These are phyloP conservation scores for Poeciliopsis prolifica DNA, from an alignment of 2,113 vertebrate genomes.

Conservation along the genomic window DNA sequence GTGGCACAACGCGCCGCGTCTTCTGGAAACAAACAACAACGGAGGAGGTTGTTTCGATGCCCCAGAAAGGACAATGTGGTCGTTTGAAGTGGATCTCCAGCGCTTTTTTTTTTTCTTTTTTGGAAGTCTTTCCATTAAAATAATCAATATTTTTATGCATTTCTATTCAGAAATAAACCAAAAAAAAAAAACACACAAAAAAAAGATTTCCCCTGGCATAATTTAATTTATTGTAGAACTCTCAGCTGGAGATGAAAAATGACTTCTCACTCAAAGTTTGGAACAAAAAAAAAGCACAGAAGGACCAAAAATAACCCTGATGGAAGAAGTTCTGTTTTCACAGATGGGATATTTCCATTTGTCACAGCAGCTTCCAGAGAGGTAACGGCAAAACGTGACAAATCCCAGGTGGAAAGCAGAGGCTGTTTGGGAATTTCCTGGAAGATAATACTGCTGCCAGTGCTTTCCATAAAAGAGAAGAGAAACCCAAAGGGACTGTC, in stretches of 20 bases:
- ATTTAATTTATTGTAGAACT: conserved; percentile 72
- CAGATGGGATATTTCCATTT: conserved; percentile 23
- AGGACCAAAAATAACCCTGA: conserved; percentile 32
- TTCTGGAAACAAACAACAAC: conserved; percentile 18
- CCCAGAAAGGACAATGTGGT: conserved; percentile 14
- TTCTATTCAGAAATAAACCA: conserved; percentile 20
- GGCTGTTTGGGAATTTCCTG: conserved; percentile 54
- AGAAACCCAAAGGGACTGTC: conserved; percentile 32
- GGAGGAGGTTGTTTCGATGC: conserved; percentile 18
- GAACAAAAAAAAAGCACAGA: not conserved
- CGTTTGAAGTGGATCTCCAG: conserved; percentile 38
- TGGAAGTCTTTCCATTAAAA: conserved; percentile 40
- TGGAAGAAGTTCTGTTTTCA: conserved; percentile 34
- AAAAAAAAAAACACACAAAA: no score
- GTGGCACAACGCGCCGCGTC: conserved; percentile 23
- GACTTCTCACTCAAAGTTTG: not conserved
- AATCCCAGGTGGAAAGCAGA: conserved; percentile 37
- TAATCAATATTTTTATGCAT: conserved; percentile 38
- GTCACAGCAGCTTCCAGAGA: conserved; percentile 19
- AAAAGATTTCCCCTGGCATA: conserved; percentile 45
- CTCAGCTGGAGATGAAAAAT: conserved; percentile 8
- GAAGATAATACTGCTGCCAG: conserved; percentile 42
- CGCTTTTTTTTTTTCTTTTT: conserved; percentile 1
- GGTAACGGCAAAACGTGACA: conserved; percentile 42
- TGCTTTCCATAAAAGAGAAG: conserved; percentile 51